These are phyloP conservation scores for Pipra filicauda DNA, from an alignment of 2,113 vertebrate species.

Conservation along the genomic window DNA sequence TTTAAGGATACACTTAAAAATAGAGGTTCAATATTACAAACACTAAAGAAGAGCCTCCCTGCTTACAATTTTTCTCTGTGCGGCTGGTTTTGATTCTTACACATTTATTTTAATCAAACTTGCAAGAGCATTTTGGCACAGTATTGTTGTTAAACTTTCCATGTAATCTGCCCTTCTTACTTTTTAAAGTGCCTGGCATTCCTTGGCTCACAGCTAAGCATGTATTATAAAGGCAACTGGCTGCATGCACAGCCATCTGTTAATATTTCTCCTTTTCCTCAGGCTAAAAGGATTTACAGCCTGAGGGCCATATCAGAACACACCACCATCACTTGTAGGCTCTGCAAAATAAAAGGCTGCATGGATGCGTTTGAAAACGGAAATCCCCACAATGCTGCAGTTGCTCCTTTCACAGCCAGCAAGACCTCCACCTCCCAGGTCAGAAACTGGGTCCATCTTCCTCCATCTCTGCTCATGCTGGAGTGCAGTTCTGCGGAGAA, in stretches of 20 bases:
- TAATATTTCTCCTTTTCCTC: neutral
- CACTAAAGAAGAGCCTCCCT: neutral
- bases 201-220: neutral
- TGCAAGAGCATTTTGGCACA: neutral
- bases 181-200: constrained; percentile 29
- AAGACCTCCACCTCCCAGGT: neutral
- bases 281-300: neutral
- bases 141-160: neutral
- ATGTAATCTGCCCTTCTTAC: neutral
- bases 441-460: neutral
- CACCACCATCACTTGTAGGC: neutral
- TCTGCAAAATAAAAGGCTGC: neutral
- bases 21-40: neutral
- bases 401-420: neutral
- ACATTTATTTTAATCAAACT: neutral
- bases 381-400: neutral
- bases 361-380: neutral
- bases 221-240: neutral
- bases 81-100: neutral
- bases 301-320: neutral
- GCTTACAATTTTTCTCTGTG: neutral
- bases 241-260: neutral
- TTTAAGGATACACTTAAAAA: neutral
- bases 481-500: neutral
- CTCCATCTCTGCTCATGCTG: neutral